Percentiles rank a stretch among this genome's conserved stretches.
Evolutionary conservation across 2,113 vertebrate genomes (phyloP).

Genomic region (Pogona vitticeps): DNA sequence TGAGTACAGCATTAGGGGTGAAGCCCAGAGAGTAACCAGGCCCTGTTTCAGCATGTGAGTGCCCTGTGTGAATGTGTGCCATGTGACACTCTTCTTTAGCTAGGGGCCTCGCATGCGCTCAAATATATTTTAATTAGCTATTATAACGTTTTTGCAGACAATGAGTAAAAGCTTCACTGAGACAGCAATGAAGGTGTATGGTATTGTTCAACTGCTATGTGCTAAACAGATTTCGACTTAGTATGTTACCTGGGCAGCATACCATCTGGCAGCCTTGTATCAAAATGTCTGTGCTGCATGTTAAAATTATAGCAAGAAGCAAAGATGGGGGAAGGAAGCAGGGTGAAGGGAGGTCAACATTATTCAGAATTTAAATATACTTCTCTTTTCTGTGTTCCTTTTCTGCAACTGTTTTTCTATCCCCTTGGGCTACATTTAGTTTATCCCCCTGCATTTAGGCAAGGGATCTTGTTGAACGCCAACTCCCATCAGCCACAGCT

Average conservation of each 20-base stretch:
- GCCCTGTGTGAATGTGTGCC: too few relatives aligned
- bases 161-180: neutral
- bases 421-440: neutral
- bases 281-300: neutral
- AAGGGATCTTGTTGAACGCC: too few relatives aligned
- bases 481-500: too few relatives aligned
- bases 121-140: neutral
- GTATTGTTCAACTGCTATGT: too few relatives aligned
- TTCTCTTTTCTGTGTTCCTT: neutral
- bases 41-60: neutral
- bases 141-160: neutral
- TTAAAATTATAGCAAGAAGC: neutral
- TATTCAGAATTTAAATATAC: neutral
- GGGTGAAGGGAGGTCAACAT: neutral
- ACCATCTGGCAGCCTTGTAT: too few relatives aligned
- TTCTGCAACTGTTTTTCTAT: too few relatives aligned
- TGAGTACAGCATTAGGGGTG: neutral
- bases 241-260: too few relatives aligned
- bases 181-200: too few relatives aligned
- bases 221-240: too few relatives aligned
- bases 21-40: neutral
- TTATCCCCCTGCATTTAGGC: too few relatives aligned
- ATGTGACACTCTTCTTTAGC: neutral
- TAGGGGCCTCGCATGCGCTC: too few relatives aligned
- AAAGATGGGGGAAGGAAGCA: neutral